A percentile compares a stretch with the other conserved stretches of the same genome.
phyloP scores from a whole-genome alignment of 1,140 invertebrate genomes.

The Procambarus virginalis region DNA sequence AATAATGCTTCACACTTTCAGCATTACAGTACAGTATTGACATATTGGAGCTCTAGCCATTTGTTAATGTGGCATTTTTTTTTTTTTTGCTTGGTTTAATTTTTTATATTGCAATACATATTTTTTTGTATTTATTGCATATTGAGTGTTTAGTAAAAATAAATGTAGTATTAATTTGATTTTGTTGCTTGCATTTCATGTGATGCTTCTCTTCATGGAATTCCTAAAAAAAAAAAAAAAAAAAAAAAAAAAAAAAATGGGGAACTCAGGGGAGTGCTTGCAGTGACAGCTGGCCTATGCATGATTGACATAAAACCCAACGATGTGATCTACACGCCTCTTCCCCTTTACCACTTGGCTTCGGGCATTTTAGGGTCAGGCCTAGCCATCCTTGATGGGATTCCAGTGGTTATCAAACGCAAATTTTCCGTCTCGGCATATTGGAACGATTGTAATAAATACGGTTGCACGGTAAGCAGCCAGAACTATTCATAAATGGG shows the following conservation, averaged over 20 bases:
- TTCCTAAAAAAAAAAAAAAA: neutral
- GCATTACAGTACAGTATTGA: too few species aligned
- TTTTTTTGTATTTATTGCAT: too few species aligned
- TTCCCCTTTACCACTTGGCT: constrained; percentile 96
- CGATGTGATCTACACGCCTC: constrained; percentile 90
- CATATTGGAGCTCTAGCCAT: too few species aligned
- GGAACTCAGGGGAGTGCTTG: constrained; percentile 33
- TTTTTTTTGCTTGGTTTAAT: too few species aligned
- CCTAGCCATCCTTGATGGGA: constrained; percentile 89
- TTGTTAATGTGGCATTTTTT: too few species aligned
- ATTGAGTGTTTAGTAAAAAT: neutral
- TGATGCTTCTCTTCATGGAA: neutral
- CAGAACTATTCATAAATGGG: neutral
- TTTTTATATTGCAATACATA: too few species aligned
- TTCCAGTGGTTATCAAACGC: constrained; percentile 87
- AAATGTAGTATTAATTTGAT: constrained; percentile 1
- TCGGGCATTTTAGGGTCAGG: constrained; percentile 90
- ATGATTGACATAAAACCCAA: constrained; percentile 74
- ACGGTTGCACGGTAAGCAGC: constrained; percentile 91
- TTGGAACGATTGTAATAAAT: constrained; percentile 95
- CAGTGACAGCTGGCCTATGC: constrained; percentile 26
- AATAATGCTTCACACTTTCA: too few species aligned
- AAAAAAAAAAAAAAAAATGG: neutral
- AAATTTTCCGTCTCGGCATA: constrained; percentile 98
- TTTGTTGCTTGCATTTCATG: neutral